These are phyloP conservation scores for Lytechinus variegatus DNA, from an alignment of 35 echinoderm and acorn worm genomes.

Conservation along the genomic window DNA sequence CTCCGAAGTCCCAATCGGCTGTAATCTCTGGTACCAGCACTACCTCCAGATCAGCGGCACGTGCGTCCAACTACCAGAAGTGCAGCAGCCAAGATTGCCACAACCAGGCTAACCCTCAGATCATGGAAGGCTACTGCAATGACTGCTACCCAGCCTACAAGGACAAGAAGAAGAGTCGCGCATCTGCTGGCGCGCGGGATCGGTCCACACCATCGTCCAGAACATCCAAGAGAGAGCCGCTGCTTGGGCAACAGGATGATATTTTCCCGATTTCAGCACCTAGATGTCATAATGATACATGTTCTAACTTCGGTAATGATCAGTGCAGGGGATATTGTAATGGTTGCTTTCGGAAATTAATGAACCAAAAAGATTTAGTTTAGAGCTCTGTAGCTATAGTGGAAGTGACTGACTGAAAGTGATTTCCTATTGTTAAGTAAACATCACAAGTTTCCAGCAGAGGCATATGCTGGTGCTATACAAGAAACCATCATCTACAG, in stretches of 20 bases:
- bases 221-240: background rate
- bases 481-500: too few relatives aligned
- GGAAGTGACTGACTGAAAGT: too few relatives aligned
- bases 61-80: constrained; percentile 26
- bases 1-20: background rate
- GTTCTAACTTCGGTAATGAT: constrained; percentile 62
- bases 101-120: constrained; percentile 61
- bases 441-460: too few relatives aligned
- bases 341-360: constrained; percentile 38
- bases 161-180: constrained; percentile 15
- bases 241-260: background rate
- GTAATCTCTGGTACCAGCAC: background rate
- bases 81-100: constrained; percentile 39
- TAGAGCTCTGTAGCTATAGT: background rate
- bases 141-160: constrained; percentile 63
- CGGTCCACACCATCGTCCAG: background rate
- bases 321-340: constrained; percentile 65
- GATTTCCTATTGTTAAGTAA: too few relatives aligned
- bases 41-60: background rate
- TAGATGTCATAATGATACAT: constrained; percentile 24
- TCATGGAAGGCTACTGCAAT: constrained; percentile 69
- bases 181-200: background rate
- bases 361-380: background rate
- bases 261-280: background rate
- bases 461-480: too few relatives aligned